phyloP scores from a whole-genome alignment of 1,140 invertebrate genomes.

The Macrobrachium nipponense region DNA sequence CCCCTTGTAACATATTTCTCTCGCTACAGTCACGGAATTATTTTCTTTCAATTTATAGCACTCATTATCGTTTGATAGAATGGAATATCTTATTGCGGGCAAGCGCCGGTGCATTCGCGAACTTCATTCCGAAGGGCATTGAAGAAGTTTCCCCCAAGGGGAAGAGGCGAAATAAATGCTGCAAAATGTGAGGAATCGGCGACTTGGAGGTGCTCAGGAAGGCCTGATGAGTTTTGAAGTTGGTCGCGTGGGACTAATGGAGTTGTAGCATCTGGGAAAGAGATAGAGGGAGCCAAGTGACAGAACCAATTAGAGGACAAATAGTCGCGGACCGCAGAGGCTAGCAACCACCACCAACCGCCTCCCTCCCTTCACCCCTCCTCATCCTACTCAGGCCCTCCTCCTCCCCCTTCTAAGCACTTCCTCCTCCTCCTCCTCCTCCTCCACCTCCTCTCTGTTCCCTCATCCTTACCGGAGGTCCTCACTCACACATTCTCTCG shows the following conservation, averaged over 20 bases:
- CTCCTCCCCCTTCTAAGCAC: background rate
- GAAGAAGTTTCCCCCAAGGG: background rate
- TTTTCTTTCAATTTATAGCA: background rate
- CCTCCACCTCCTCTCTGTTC: background rate
- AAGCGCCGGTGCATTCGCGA: background rate
- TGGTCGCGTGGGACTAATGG: conserved; percentile 62
- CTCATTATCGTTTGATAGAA: background rate
- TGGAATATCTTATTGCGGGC: background rate
- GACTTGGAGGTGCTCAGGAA: conserved; percentile 12
- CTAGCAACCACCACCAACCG: conserved; percentile 16
- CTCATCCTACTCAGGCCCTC: background rate
- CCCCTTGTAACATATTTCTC: conserved; percentile 52
- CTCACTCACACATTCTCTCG: conserved; percentile 12
- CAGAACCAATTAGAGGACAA: conserved; percentile 64
- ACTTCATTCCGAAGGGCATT: too few species aligned
- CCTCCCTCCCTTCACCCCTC: conserved; percentile 15
- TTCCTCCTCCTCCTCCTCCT: background rate
- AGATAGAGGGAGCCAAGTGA: conserved; percentile 61
- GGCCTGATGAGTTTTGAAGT: conserved; percentile 52
- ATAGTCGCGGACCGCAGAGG: conserved; percentile 50
- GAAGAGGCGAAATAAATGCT: background rate
- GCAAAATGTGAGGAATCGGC: background rate
- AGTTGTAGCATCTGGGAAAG: conserved; percentile 63
- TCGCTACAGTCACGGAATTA: conserved; percentile 8
- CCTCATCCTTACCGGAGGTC: background rate